phyloP scores from a whole-genome alignment of 1,140 invertebrate genomes.

The Solenopsis fugax region DNA sequence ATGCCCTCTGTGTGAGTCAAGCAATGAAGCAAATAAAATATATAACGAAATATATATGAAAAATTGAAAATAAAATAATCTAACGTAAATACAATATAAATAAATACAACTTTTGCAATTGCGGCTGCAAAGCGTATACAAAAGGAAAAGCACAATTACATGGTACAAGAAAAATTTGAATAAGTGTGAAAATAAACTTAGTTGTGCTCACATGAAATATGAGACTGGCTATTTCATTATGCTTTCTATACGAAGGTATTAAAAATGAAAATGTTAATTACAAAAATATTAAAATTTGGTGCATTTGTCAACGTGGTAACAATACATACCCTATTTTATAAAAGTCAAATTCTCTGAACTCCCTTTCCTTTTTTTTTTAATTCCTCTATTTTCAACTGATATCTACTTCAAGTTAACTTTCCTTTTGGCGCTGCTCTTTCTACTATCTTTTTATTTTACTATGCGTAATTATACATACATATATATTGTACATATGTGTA shows the following conservation, averaged over 20 bases:
- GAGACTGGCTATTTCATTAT: constrained; percentile 25
- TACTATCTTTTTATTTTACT: not conserved
- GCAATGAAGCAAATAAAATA: constrained; percentile 82
- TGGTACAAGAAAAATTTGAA: constrained; percentile 26
- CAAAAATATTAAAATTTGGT: constrained; percentile 25
- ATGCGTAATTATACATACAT: not conserved
- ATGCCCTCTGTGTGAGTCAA: constrained; percentile 91
- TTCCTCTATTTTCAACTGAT: not conserved
- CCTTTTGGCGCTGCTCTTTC: not conserved
- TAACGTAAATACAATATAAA: constrained; percentile 77
- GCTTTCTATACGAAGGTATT: constrained; percentile 18
- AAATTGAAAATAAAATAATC: constrained; percentile 73
- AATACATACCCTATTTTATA: constrained; percentile 24
- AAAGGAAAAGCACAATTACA: constrained; percentile 14
- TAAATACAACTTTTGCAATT: constrained; percentile 66
- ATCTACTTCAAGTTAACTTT: not conserved
- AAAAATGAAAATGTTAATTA: not conserved
- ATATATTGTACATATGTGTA: too few species aligned
- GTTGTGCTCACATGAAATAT: constrained; percentile 17
- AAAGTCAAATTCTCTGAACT: not conserved
- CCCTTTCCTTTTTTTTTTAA: not conserved
- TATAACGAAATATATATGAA: constrained; percentile 74
- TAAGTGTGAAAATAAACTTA: not conserved
- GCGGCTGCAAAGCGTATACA: constrained; percentile 29
- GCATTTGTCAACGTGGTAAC: constrained; percentile 9